Conservation (phyloP, 2,113 vertebrate species). For the Chloropsis hardwickii region DNA sequence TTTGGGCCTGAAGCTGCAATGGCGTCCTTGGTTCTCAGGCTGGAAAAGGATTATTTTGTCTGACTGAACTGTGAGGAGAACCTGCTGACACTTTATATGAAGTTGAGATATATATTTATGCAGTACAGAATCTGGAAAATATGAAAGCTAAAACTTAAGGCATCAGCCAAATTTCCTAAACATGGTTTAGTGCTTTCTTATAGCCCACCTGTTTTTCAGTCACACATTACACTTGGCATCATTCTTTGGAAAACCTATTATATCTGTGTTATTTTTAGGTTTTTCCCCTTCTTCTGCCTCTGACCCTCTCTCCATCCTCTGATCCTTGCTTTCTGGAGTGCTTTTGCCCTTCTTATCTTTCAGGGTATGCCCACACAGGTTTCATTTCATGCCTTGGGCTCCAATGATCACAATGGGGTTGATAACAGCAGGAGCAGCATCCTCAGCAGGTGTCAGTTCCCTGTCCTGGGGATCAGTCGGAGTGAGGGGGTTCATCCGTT, state of each 20-base stretch:
- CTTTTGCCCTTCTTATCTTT: neutral
- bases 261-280: neutral
- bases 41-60: neutral
- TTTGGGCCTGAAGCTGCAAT: neutral
- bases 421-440: neutral
- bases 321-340: neutral
- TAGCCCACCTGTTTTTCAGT: neutral
- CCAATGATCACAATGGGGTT: neutral
- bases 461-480: neutral
- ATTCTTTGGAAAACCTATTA: neutral
- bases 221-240: neutral
- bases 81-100: neutral
- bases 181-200: neutral
- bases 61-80: neutral
- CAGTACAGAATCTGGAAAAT: neutral
- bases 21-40: neutral
- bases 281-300: neutral
- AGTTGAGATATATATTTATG: neutral
- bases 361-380: neutral
- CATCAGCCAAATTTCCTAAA: neutral
- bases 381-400: neutral
- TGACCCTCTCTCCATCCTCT: neutral
- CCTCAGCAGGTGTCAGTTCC: neutral
- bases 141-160: neutral
- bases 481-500: neutral